Percentiles rank a stretch among this genome's conserved stretches.
Conservation (phyloP, 2,797 vertebrate species). For the Lithobates pipiens region DNA sequence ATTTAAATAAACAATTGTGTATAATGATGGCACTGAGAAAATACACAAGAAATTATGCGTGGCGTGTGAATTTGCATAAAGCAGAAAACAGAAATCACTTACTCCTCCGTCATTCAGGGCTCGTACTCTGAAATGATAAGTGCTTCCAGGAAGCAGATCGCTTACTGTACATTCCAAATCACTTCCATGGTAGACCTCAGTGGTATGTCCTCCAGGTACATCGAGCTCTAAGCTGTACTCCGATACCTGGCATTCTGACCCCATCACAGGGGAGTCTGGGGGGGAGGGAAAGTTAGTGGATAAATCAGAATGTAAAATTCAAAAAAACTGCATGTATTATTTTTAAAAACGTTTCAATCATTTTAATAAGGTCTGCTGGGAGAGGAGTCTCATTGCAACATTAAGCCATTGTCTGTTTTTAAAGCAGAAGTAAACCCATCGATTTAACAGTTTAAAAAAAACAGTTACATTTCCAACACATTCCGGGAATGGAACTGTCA, state of each 20-base stretch:
- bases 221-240: conserved; percentile 94
- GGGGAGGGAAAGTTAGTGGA: background rate
- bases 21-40: background rate
- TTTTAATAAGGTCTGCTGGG: background rate
- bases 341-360: background rate
- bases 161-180: conserved; percentile 89
- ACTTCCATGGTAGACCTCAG: conserved; percentile 86
- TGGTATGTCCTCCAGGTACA: conserved; percentile 76
- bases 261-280: conserved; percentile 73
- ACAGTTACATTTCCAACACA: no score
- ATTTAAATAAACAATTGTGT: background rate
- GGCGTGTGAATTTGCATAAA: conserved; percentile 24
- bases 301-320: background rate
- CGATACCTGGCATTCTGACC: conserved; percentile 81
- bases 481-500: no score
- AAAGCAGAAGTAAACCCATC: no score
- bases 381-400: background rate
- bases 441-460: no score
- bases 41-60: background rate
- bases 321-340: background rate
- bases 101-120: conserved; percentile 94
- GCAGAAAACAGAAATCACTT: conserved; percentile 64
- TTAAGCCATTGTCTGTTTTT: background rate
- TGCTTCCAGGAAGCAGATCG: conserved; percentile 90
- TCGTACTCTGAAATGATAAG: conserved; percentile 87